A percentile compares a stretch with the other conserved stretches of the same genome.
These are phyloP conservation scores for Drosophila parabipectinata DNA, from an alignment of 1,140 invertebrate species.

Conservation along the genomic window DNA sequence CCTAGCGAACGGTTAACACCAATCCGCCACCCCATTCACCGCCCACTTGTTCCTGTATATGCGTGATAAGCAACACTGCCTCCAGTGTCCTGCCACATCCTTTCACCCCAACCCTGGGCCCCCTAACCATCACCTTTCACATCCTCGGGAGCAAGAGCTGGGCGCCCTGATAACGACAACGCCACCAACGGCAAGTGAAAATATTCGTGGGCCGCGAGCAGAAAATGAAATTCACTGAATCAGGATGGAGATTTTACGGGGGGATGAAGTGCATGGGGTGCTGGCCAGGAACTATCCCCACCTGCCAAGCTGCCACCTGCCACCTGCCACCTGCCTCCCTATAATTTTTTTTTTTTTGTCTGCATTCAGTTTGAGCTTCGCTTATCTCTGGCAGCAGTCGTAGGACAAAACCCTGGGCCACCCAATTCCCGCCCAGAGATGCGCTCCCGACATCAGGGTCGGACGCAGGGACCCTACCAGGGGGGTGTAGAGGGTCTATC, in stretches of 20 bases:
- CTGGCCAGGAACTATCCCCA: conserved; percentile 50
- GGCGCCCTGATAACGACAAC: conserved; percentile 45
- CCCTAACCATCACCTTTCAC: conserved; percentile 1
- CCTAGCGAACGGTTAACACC: conserved; percentile 42
- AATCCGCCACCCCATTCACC: conserved; percentile 14
- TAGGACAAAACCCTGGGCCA: conserved; percentile 39
- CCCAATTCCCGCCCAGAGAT: conserved; percentile 42
- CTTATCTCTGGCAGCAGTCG: conserved; percentile 67
- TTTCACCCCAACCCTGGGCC: conserved; percentile 8
- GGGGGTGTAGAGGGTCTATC: not conserved
- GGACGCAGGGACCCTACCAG: not conserved
- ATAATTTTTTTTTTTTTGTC: conserved; percentile 17
- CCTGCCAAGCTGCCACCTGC: not conserved
- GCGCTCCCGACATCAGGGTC: conserved; percentile 29
- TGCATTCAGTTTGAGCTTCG: conserved; percentile 56
- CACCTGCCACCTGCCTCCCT: not conserved
- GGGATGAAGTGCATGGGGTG: conserved; percentile 4
- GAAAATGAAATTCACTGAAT: conserved; percentile 64
- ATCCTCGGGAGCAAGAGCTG: conserved; percentile 25
- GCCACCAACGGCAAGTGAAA: conserved; percentile 74
- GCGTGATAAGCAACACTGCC: conserved; percentile 67
- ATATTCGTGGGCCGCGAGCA: conserved; percentile 71
- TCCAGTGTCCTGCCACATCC: conserved; percentile 50
- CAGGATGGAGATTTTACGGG: conserved; percentile 9
- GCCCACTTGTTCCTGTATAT: conserved; percentile 44